Evolutionary conservation across 1,140 invertebrate genomes (phyloP).

Genomic region (Liolophura sinensis): DNA sequence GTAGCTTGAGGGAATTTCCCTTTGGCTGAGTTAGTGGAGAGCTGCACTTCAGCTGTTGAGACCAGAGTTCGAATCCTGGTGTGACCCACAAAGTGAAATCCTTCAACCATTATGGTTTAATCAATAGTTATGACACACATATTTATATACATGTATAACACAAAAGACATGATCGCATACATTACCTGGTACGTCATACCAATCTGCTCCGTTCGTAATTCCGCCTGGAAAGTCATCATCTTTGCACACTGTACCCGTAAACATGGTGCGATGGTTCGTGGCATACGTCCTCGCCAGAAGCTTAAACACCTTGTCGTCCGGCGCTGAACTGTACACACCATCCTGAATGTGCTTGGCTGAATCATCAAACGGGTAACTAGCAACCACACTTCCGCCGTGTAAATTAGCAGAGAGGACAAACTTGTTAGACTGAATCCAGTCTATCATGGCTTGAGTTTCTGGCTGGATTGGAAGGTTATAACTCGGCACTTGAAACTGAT

Average conservation of each 20-base stretch:
- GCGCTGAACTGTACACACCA: conserved; percentile 56
- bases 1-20: too few species aligned
- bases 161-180: too few species aligned
- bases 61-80: too few species aligned
- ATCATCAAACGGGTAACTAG: conserved; percentile 85
- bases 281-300: conserved; percentile 46
- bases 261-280: conserved; percentile 60
- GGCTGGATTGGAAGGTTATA: conserved; percentile 77
- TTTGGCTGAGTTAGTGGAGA: too few species aligned
- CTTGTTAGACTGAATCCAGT: conserved; percentile 83
- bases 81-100: too few species aligned
- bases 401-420: conserved; percentile 97
- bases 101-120: too few species aligned
- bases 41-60: too few species aligned
- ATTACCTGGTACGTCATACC: conserved; percentile 74
- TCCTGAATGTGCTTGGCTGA: conserved; percentile 25
- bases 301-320: conserved; percentile 51
- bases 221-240: conserved; percentile 60
- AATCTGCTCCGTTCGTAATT: conserved; percentile 86
- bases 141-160: too few species aligned
- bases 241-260: conserved; percentile 33
- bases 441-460: conserved; percentile 89
- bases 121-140: conserved; percentile 4
- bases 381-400: conserved; percentile 89
- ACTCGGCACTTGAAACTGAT: conserved; percentile 67